Evolutionary conservation across 2,888 invertebrate species (phyloP), one percentile per base, ranked within the genome.

Genomic region (Aspidiotus destructor): DNA sequence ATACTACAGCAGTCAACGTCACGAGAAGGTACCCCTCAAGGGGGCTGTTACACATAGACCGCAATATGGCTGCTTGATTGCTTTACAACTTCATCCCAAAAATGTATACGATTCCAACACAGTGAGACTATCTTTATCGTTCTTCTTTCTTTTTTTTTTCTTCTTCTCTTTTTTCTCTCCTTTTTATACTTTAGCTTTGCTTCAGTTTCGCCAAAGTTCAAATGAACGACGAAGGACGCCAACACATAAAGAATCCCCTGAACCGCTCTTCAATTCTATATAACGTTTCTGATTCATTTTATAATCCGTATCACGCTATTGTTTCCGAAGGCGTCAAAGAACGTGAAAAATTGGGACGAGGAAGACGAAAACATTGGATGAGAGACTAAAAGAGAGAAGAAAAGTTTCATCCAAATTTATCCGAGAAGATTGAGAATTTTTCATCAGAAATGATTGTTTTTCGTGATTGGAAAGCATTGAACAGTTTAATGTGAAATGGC

Each of bases 41-140:
- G 62, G 69, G 69, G 69, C 69, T 69, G 69, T 69, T 69, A 69
- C 69, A 62, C 57, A 62, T 62, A 62, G 69, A 69, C 69, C 69
- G 69, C 69, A 69, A 69, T 69, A 69, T 69, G 69, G 69, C 69
- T 69, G 69, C 69, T 69, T 69, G 69, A 69, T 69, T 69, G 69
- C 69, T 69, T 69, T 69, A 69, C 69, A 69, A 69, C 69, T 69
- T 69, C 61, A 69, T 69, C 62, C 57, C 58, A 41, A 64, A 53
- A 54, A 28, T 28, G 28, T 28, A 28, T 28, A 28, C 28, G 28
- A 28, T 28, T 28, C 28, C 28, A 28, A 28, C 28, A 28, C 28
- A 28, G 28, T 54, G 55, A 64, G 63, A 40, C 60, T 40, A n/a
- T 64, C 41, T 53, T 28, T 5, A 28, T 52, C 54, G 40, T 63